Evolutionary conservation across 64 coral and sea anemone species (phyloP).

Genomic region (Hydrozoanthus tunicans): DNA sequence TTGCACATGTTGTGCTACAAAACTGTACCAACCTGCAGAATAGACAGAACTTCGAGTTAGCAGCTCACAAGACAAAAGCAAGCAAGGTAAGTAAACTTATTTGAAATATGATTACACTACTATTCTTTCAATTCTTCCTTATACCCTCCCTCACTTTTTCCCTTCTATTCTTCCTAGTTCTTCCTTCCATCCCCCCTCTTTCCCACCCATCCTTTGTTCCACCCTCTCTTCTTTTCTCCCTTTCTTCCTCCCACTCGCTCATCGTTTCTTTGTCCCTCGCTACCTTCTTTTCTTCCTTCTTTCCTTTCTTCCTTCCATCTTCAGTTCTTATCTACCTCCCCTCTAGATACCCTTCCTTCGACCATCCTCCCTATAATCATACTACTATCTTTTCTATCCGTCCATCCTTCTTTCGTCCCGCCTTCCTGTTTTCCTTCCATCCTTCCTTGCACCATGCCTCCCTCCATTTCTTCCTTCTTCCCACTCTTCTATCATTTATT

Average conservation of each 20-base stretch:
- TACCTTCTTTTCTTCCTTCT: too few species aligned
- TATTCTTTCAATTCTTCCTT: not conserved
- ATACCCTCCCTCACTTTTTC: too few species aligned
- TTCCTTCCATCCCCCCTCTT: too few species aligned
- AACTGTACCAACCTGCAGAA: slow-evolving; percentile 15
- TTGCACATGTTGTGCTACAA: not conserved
- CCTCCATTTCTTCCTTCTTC: not conserved
- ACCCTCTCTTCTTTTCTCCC: too few species aligned
- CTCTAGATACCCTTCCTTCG: too few species aligned
- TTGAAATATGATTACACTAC: not conserved
- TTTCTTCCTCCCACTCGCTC: too few species aligned
- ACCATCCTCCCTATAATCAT: not conserved
- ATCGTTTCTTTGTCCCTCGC: too few species aligned
- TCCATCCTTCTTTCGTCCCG: not conserved
- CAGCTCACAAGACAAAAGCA: slow-evolving; percentile 27
- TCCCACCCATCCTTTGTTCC: too few species aligned
- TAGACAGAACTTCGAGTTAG: slow-evolving; percentile 30
- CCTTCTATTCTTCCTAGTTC: too few species aligned
- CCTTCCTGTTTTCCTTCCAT: not conserved
- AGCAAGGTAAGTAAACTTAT: not conserved
- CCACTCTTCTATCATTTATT: not conserved
- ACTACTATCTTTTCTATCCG: not conserved
- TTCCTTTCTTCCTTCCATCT: too few species aligned
- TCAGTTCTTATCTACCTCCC: too few species aligned
- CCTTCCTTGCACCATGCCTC: not conserved